Conservation (phyloP, 2,113 vertebrate species). For the Siniperca knerii region DNA sequence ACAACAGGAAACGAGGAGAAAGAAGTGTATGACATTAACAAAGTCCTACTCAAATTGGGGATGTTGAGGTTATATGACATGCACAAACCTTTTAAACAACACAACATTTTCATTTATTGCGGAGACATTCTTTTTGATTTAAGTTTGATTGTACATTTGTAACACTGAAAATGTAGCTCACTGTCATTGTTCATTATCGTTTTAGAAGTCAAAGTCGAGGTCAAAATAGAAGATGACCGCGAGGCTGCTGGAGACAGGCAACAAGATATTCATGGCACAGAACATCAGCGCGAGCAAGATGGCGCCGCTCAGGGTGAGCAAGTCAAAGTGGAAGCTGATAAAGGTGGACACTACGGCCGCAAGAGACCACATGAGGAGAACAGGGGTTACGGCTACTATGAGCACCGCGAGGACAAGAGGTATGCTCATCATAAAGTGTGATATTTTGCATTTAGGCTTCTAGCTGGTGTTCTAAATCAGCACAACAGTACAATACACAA, state of each 20-base stretch:
- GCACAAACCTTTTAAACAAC: not conserved
- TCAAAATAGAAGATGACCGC: conserved; percentile 72
- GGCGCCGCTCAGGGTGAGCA: conserved; percentile 53
- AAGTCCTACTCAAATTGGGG: no score
- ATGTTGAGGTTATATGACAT: no score
- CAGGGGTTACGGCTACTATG: conserved; percentile 87
- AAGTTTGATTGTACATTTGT: not conserved
- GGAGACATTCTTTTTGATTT: not conserved
- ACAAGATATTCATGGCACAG: not conserved
- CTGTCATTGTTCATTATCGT: not conserved
- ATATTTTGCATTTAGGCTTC: not conserved
- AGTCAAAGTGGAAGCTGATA: conserved; percentile 69
- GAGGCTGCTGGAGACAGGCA: conserved; percentile 66
- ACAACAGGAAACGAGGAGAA: not conserved
- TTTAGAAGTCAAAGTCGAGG: conserved; percentile 67
- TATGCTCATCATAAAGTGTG: conserved; percentile 40
- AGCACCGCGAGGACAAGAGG: conserved; percentile 91
- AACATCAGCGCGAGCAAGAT: conserved; percentile 11
- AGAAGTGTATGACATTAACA: no score
- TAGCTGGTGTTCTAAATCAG: not conserved
- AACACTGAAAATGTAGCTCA: not conserved
- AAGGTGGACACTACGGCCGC: conserved; percentile 77
- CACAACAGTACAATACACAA: no score
- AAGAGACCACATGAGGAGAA: conserved; percentile 88
- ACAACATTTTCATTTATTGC: not conserved